Base-by-base conservation (phyloP, 2,113 vertebrate genomes). In the Perccottus glenii region DNA sequence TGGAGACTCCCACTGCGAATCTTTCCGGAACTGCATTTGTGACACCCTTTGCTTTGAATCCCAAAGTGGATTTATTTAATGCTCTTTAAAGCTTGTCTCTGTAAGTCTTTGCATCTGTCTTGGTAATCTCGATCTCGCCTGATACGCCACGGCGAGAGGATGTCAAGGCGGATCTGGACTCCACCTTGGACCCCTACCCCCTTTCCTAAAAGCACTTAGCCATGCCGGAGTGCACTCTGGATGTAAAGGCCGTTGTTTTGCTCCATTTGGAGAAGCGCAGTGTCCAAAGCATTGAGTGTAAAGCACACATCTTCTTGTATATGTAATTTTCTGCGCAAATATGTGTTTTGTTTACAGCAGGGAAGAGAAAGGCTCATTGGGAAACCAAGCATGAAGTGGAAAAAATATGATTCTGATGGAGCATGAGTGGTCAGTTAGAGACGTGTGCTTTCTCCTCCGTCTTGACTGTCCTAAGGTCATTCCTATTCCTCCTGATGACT, bases 301-400 rank as follows among this genome's bases (percentile, higher is more conserved):
- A 93, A 85, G 75, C 68, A 32, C 75, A 80, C 83, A 87, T 91
- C 87, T 85, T 79, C 50, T 88, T 82, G 77, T 84, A 84, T 90
- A 87, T 78, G 86, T 81, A 90, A 89, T 93, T 89, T 83, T 88
- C 85, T 84, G 88, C 87, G 88, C 90, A 91, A 93, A 92, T 89
- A 82, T 92, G 89, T 91, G 87, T 89, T 91, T 91, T 92, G 89
- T 93, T 92, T 92, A 89, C 84, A 84, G 87, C 72, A 68, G 82
- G 73, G 60, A 27, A 27, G 85, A 79, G 52, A 81, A 74, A 75
- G 83, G 79, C 89, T 88, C 73, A 89, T 85, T 76, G 88, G 85
- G 80, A 92, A 93, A 89, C 88, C 89, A 91, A 88, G 90, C 92
- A 88, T 92, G 91, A 92, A 91, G 90, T 93, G 90, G 90, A 92